Conservation (phyloP, 2,797 vertebrate species). For the Scyliorhinus canicula region DNA sequence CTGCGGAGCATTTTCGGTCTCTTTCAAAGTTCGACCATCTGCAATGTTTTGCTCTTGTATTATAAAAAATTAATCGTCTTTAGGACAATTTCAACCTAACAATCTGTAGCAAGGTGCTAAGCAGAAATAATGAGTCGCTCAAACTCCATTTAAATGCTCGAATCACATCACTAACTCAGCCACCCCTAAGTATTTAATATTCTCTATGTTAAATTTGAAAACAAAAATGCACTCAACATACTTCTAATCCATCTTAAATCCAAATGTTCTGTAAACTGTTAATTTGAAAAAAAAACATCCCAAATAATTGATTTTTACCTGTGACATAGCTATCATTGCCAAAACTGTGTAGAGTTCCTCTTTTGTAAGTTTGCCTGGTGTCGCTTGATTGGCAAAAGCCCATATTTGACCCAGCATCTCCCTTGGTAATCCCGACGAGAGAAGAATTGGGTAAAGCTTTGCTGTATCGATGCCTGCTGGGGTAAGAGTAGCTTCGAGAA, state of each 20-base stretch:
- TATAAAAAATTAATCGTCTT: background rate
- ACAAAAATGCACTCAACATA: background rate
- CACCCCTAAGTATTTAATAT: background rate
- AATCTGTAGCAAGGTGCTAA: background rate
- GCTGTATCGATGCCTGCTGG: constrained; percentile 88
- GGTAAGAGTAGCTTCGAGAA: constrained; percentile 86
- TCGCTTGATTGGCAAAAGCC: constrained; percentile 92
- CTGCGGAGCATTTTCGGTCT: background rate
- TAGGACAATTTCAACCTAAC: background rate
- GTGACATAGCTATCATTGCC: constrained; percentile 86
- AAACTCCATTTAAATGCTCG: background rate
- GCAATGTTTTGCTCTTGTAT: background rate
- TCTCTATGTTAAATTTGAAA: background rate
- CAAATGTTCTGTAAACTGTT: background rate
- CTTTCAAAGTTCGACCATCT: background rate
- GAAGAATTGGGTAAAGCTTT: constrained; percentile 93
- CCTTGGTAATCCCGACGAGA: constrained; percentile 92
- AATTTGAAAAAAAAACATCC: background rate
- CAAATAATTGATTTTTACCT: constrained; percentile 62
- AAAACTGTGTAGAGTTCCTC: constrained; percentile 92
- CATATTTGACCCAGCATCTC: constrained; percentile 97
- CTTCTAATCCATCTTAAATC: background rate
- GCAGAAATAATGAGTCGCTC: background rate
- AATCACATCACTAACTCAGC: background rate
- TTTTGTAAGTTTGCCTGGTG: constrained; percentile 92